Evolutionary conservation across 2,797 vertebrate genomes (phyloP).

Genomic region (Anableps anableps): DNA sequence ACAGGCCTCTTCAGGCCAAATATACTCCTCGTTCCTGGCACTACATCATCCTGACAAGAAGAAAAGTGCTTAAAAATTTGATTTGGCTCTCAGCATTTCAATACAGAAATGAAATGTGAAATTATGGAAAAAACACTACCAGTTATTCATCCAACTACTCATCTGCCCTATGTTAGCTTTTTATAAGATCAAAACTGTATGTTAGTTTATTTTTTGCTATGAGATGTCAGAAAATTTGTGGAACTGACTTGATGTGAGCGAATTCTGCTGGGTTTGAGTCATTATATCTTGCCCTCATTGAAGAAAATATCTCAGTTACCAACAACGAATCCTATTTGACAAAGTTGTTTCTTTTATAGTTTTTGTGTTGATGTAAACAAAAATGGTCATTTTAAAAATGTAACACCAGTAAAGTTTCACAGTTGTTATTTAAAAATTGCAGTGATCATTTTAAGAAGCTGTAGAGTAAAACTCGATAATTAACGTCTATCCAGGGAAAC

Average conservation of each 20-base stretch:
- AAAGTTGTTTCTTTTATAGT: not conserved
- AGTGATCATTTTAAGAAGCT: too few species aligned
- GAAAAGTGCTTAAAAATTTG: slow-evolving; percentile 55
- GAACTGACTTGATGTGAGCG: not conserved
- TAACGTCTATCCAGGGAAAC: too few species aligned
- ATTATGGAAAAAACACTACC: slow-evolving; percentile 26
- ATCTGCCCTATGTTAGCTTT: slow-evolving; percentile 5
- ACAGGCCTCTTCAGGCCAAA: slow-evolving; percentile 79
- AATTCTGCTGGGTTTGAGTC: not conserved
- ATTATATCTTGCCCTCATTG: not conserved
- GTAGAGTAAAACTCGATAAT: too few species aligned
- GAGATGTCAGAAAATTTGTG: slow-evolving; percentile 7
- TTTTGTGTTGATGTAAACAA: not conserved
- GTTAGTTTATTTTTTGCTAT: not conserved
- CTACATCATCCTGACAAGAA: slow-evolving; percentile 78
- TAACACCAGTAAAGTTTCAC: not conserved
- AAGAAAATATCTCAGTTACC: not conserved
- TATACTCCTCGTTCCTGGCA: slow-evolving; percentile 76
- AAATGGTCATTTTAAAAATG: not conserved
- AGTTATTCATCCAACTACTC: not conserved
- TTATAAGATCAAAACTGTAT: not conserved
- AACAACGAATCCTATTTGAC: not conserved
- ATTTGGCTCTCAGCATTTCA: slow-evolving; percentile 39
- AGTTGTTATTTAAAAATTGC: not conserved
- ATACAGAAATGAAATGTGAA: slow-evolving; percentile 45